Conservation (phyloP, 2,797 vertebrate species). For the Hoplostethus atlanticus region DNA sequence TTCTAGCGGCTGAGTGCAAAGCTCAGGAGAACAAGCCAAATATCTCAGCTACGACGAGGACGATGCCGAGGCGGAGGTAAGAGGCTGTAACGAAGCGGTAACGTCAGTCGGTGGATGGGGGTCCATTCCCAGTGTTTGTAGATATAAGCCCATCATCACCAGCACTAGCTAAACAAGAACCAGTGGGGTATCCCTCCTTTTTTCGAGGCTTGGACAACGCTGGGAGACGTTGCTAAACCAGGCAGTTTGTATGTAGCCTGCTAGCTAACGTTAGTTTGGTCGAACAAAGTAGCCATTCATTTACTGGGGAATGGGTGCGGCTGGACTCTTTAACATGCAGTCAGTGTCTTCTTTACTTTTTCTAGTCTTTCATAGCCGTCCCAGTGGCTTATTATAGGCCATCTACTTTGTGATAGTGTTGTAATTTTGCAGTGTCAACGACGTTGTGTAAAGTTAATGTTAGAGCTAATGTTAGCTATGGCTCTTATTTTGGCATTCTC, state of each 20-base stretch:
- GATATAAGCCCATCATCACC: conserved; percentile 16
- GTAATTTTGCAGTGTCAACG: not conserved
- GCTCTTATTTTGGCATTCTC: too few species aligned
- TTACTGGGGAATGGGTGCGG: conserved; percentile 77
- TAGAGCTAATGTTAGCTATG: not conserved
- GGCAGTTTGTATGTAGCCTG: conserved; percentile 44
- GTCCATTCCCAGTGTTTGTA: conserved; percentile 43
- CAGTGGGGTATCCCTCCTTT: not conserved
- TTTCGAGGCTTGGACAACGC: not conserved
- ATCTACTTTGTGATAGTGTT: not conserved
- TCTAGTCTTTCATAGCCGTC: not conserved
- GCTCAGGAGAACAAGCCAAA: conserved; percentile 59
- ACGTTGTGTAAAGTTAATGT: not conserved
- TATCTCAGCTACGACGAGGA: conserved; percentile 55
- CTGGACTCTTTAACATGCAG: conserved; percentile 27
- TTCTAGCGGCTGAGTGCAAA: conserved; percentile 80
- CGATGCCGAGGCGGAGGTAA: conserved; percentile 86
- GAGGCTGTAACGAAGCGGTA: conserved; percentile 62
- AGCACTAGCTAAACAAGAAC: not conserved
- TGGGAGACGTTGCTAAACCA: not conserved
- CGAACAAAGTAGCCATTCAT: conserved; percentile 64
- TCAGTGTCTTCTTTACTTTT: conserved; percentile 27
- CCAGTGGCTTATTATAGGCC: too few species aligned
- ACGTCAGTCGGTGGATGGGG: conserved; percentile 13
- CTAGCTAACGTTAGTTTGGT: conserved; percentile 47